Conservation (phyloP, 1,140 invertebrate genomes). For the Drosophila willistoni region DNA sequence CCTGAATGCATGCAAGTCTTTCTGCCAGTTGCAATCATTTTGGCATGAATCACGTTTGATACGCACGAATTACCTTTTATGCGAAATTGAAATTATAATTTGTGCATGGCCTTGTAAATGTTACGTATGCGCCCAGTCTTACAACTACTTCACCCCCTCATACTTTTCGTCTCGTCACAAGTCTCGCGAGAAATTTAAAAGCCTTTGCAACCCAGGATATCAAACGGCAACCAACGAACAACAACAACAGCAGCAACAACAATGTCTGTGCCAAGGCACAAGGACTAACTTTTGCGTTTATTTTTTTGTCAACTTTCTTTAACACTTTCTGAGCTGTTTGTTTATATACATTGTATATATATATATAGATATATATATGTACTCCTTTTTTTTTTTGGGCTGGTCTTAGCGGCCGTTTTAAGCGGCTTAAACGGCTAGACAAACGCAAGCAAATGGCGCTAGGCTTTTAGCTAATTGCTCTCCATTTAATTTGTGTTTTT, state of each 20-base stretch:
- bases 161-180: not conserved
- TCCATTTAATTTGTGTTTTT: constrained; percentile 70
- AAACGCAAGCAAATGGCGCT: constrained; percentile 69
- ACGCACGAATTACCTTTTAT: constrained; percentile 82
- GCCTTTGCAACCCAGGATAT: constrained; percentile 31
- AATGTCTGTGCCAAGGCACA: constrained; percentile 52
- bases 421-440: constrained; percentile 72
- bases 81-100: constrained; percentile 83
- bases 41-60: constrained; percentile 81
- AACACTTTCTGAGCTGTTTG: constrained; percentile 73
- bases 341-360: constrained; percentile 64
- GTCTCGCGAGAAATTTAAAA: constrained; percentile 5
- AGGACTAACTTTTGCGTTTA: constrained; percentile 76
- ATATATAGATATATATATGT: not conserved
- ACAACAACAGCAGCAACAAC: constrained; percentile 40
- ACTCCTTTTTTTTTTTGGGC: constrained; percentile 30
- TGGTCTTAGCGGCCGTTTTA: constrained; percentile 52
- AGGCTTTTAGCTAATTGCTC: constrained; percentile 73
- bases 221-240: constrained; percentile 28
- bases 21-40: constrained; percentile 77
- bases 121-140: constrained; percentile 38
- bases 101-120: constrained; percentile 65
- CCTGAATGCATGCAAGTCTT: constrained; percentile 57
- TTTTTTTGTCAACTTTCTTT: constrained; percentile 51
- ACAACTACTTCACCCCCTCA: not conserved